Conservation (phyloP, 2,797 vertebrate species). For the Trematomus bernacchii region DNA sequence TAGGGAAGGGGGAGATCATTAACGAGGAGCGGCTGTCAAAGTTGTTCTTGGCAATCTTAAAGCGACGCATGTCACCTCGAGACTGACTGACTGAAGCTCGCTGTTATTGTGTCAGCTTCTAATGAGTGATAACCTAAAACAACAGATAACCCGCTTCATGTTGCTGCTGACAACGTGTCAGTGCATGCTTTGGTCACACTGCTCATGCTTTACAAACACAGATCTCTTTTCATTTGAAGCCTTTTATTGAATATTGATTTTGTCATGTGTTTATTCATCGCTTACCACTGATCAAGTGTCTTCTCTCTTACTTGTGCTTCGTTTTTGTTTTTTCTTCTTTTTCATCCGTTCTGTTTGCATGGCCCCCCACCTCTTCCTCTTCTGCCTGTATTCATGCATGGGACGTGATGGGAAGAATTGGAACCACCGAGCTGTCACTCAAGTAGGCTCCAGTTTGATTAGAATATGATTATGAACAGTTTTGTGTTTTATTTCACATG, state of each 20-base stretch:
- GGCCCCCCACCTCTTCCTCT: constrained; percentile 66
- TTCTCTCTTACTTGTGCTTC: constrained; percentile 71
- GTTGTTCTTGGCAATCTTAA: constrained; percentile 52
- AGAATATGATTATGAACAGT: constrained; percentile 65
- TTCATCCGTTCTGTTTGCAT: constrained; percentile 86
- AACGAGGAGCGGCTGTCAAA: constrained; percentile 51
- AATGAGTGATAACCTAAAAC: constrained; percentile 21
- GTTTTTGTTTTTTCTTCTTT: constrained; percentile 77
- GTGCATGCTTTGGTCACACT: constrained; percentile 30
- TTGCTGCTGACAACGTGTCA: not conserved
- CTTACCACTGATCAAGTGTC: constrained; percentile 65
- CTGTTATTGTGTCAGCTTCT: constrained; percentile 20
- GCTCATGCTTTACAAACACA: constrained; percentile 11
- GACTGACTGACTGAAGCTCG: constrained; percentile 27
- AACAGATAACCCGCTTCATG: not conserved
- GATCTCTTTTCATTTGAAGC: constrained; percentile 44
- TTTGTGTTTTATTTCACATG: constrained; percentile 37
- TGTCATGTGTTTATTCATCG: constrained; percentile 66
- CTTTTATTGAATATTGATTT: constrained; percentile 49
- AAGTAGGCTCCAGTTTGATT: constrained; percentile 87
- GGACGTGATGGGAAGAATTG: constrained; percentile 87
- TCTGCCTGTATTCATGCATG: constrained; percentile 86
- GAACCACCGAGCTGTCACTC: constrained; percentile 90
- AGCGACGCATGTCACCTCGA: constrained; percentile 8
- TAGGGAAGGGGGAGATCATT: constrained; percentile 41